Percentiles rank a stretch among this genome's conserved stretches.
Evolutionary conservation across 2,797 vertebrate species (phyloP).

Genomic region (Typhlichthys subterraneus): DNA sequence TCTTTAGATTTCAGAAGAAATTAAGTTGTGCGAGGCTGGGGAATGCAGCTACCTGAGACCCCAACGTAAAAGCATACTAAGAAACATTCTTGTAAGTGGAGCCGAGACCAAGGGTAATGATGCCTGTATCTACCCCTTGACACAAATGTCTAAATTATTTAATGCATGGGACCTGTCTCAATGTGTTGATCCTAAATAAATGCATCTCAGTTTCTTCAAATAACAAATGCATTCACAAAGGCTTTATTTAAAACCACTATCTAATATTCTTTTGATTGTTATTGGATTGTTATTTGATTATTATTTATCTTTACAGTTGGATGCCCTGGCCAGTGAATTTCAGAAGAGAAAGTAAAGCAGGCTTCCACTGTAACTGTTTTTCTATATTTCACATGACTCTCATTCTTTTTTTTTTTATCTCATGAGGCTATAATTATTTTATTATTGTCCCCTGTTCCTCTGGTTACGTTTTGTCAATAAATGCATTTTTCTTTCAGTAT

Average conservation of each 20-base stretch:
- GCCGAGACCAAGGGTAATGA: not conserved
- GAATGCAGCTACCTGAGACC: slow-evolving; percentile 82
- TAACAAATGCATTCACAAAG: not conserved
- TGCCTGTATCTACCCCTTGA: not conserved
- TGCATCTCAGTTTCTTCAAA: not conserved
- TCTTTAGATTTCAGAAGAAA: slow-evolving; percentile 81
- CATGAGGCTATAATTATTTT: slow-evolving; percentile 7
- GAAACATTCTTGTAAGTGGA: slow-evolving; percentile 78
- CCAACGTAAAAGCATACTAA: slow-evolving; percentile 75
- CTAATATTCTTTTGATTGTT: not conserved
- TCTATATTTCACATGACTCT: not conserved
- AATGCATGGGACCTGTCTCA: not conserved
- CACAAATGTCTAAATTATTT: not conserved
- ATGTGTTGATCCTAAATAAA: too few species aligned
- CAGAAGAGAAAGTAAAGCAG: slow-evolving; percentile 79
- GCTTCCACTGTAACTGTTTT: too few species aligned
- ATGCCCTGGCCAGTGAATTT: slow-evolving; percentile 76
- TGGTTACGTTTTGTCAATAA: slow-evolving; percentile 3
- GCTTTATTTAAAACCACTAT: not conserved
- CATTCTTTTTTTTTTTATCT: not conserved
- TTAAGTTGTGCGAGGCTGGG: slow-evolving; percentile 81
- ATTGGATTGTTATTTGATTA: slow-evolving; percentile 2
- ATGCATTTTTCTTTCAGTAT: slow-evolving; percentile 12
- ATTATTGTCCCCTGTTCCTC: too few species aligned
- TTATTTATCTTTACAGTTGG: slow-evolving; percentile 64